A percentile compares a stretch with the other conserved stretches of the same genome.
phyloP scores from a whole-genome alignment of 2,888 invertebrate genomes.

The Homarus gammarus region DNA sequence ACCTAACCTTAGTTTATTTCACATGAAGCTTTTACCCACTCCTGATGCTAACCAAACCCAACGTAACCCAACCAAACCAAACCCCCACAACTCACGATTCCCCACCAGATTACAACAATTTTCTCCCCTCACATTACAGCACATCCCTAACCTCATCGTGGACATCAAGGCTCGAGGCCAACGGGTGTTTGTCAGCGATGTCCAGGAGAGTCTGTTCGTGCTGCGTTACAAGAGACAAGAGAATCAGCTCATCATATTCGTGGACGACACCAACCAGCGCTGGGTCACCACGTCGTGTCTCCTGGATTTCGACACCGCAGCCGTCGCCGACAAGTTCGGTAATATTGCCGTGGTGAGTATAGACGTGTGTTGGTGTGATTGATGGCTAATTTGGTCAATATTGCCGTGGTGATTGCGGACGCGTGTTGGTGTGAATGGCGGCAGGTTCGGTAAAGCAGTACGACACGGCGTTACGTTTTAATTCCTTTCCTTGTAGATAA shows the following conservation, averaged over 20 bases:
- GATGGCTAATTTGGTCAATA: too few relatives aligned
- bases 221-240: conserved; percentile 96
- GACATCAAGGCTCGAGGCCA: conserved; percentile 96
- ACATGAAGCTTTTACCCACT: too few relatives aligned
- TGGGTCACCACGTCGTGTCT: conserved; percentile 96
- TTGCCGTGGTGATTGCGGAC: background rate
- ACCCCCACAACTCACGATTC: too few relatives aligned
- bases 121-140: too few relatives aligned
- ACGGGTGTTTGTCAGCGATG: conserved; percentile 95
- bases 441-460: too few relatives aligned
- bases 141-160: conserved; percentile 96
- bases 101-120: too few relatives aligned
- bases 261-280: conserved; percentile 97
- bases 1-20: too few relatives aligned
- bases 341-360: conserved; percentile 91
- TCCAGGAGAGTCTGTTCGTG: conserved; percentile 98
- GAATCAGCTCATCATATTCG: conserved; percentile 98
- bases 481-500: too few relatives aligned
- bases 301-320: conserved; percentile 97
- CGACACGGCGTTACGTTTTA: too few relatives aligned
- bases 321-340: conserved; percentile 98
- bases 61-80: too few relatives aligned
- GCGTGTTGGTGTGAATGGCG: too few relatives aligned
- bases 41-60: too few relatives aligned
- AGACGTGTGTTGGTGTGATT: conserved; percentile 2